phyloP scores from a whole-genome alignment of 2,797 vertebrate species.

The Poeciliopsis infans region DNA sequence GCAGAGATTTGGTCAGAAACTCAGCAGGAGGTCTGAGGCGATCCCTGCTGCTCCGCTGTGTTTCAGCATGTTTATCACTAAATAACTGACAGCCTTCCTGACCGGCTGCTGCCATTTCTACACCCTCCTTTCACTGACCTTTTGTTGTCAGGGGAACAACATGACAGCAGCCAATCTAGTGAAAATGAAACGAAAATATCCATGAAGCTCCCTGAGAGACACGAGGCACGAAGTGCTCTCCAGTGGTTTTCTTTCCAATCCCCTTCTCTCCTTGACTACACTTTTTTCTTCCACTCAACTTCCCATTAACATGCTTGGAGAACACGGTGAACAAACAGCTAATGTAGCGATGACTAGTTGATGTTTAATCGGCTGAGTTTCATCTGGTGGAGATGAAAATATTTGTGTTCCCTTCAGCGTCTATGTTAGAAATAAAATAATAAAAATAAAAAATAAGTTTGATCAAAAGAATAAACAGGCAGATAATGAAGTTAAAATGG shows the following conservation, averaged over 20 bases:
- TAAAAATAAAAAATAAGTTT: not conserved
- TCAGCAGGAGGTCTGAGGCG: slow-evolving; percentile 42
- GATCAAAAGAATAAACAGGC: not conserved
- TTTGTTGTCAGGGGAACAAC: too few species aligned
- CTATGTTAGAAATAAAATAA: not conserved
- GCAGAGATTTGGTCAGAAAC: slow-evolving; percentile 26
- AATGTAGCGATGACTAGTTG: too few species aligned
- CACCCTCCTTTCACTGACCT: not conserved
- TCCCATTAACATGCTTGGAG: not conserved
- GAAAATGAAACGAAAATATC: too few species aligned
- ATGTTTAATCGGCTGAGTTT: not conserved
- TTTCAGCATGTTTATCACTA: slow-evolving; percentile 28
- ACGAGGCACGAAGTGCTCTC: too few species aligned
- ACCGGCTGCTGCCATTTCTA: slow-evolving; percentile 8
- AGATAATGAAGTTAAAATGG: not conserved
- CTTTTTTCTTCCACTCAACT: too few species aligned
- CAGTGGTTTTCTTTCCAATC: too few species aligned
- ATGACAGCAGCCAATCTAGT: too few species aligned
- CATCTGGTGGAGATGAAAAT: not conserved
- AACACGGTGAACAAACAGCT: not conserved
- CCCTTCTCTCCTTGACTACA: too few species aligned
- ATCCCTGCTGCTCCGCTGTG: slow-evolving; percentile 47
- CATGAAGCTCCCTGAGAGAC: too few species aligned
- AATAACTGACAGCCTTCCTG: slow-evolving; percentile 12
- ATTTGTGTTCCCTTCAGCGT: not conserved